phyloP scores from a whole-genome alignment of 2,113 vertebrate genomes.

The Microcebus lehilahytsara region DNA sequence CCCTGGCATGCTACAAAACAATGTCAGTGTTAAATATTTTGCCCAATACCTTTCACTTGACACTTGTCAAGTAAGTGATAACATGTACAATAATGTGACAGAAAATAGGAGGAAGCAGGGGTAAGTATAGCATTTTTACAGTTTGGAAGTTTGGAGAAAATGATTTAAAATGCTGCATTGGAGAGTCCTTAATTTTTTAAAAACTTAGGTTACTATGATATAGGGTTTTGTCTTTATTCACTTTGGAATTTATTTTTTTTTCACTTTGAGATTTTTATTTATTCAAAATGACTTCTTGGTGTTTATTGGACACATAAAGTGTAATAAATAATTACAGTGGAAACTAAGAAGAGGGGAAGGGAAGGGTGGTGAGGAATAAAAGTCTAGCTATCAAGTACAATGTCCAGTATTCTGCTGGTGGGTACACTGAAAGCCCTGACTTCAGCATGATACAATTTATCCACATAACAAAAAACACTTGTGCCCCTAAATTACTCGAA shows the following conservation, averaged over 20 bases:
- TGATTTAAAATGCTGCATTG: neutral
- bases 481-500: no score
- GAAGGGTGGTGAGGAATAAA: no score
- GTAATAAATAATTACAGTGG: neutral
- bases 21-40: neutral
- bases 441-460: no score
- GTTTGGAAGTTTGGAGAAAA: neutral
- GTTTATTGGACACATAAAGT: neutral
- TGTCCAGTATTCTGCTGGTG: no score
- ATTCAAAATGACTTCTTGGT: neutral
- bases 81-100: neutral
- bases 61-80: neutral
- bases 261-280: neutral
- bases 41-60: neutral
- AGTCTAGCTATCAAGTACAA: no score
- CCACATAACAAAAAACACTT: no score
- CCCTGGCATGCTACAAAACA: neutral
- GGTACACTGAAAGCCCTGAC: no score
- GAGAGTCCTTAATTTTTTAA: neutral
- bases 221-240: neutral
- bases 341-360: no score
- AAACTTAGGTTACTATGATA: neutral
- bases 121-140: neutral
- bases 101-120: no score
- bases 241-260: constrained; percentile 8